Conservation (phyloP, 1,140 invertebrate species). For the Temnothorax curvispinosus region DNA sequence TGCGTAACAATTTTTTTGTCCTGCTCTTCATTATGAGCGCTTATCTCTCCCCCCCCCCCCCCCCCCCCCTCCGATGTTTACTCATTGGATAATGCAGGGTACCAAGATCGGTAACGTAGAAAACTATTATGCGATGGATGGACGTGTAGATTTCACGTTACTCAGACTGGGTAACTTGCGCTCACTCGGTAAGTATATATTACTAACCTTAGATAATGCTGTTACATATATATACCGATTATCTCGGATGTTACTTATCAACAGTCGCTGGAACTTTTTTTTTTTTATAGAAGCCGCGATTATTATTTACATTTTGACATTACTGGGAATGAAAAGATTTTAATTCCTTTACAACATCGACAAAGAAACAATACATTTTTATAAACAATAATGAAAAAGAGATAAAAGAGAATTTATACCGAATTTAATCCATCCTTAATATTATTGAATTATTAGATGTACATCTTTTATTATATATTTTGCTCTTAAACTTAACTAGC, state of each 20-base stretch:
- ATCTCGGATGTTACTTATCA: not conserved
- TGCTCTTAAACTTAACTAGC: not conserved
- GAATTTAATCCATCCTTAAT: not conserved
- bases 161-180: not conserved
- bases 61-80: not conserved
- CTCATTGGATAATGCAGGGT: not conserved
- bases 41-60: too few relatives aligned
- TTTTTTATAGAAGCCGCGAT: not conserved
- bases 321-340: not conserved
- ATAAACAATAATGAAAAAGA: not conserved
- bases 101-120: slow-evolving; percentile 5
- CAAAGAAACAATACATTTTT: not conserved
- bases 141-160: not conserved
- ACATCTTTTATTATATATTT: not conserved
- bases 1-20: slow-evolving; percentile 18
- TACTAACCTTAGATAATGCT: not conserved
- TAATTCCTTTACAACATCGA: not conserved
- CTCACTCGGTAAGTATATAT: not conserved
- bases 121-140: not conserved
- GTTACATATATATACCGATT: not conserved
- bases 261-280: not conserved
- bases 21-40: not conserved
- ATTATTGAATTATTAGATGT: not conserved
- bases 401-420: not conserved
- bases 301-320: not conserved